These are phyloP conservation scores for Bombyx mandarina DNA, from an alignment of 1,140 invertebrate genomes.

Conservation along the genomic window DNA sequence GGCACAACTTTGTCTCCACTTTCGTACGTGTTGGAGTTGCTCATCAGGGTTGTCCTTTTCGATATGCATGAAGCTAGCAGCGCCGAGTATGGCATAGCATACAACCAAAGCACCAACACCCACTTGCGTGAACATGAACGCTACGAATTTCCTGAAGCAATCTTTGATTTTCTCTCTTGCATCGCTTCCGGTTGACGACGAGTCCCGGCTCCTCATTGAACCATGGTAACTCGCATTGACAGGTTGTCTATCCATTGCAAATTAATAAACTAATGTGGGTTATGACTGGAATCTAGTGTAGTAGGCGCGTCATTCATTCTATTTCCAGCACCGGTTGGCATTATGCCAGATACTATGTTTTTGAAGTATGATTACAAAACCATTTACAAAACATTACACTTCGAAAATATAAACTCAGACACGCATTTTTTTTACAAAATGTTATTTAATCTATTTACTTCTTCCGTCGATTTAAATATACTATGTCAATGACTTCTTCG, in stretches of 20 bases:
- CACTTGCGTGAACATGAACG: slow-evolving; percentile 94
- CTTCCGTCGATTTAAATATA: too few relatives aligned
- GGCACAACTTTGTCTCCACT: slow-evolving; percentile 71
- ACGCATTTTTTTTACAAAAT: too few relatives aligned
- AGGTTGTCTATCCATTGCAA: slow-evolving; percentile 44
- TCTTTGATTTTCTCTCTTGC: slow-evolving; percentile 83
- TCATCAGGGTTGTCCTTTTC: slow-evolving; percentile 80
- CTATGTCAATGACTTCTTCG: too few relatives aligned
- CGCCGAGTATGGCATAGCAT: slow-evolving; percentile 94
- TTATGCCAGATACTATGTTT: slow-evolving; percentile 23
- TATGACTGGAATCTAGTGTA: slow-evolving; percentile 14
- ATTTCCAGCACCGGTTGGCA: slow-evolving; percentile 51
- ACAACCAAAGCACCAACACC: slow-evolving; percentile 96
- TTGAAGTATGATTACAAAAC: slow-evolving; percentile 20
- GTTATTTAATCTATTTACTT: too few relatives aligned
- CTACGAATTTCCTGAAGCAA: slow-evolving; percentile 86
- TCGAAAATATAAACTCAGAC: too few relatives aligned
- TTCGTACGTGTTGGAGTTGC: slow-evolving; percentile 67
- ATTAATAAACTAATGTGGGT: slow-evolving; percentile 10
- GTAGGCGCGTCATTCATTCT: slow-evolving; percentile 26
- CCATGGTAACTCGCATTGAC: slow-evolving; percentile 52
- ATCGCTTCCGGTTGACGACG: slow-evolving; percentile 77
- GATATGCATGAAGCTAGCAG: slow-evolving; percentile 90
- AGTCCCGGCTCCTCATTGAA: slow-evolving; percentile 77
- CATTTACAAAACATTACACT: background rate